phyloP scores from a whole-genome alignment of 2,797 vertebrate species.

The Oreortyx pictus region DNA sequence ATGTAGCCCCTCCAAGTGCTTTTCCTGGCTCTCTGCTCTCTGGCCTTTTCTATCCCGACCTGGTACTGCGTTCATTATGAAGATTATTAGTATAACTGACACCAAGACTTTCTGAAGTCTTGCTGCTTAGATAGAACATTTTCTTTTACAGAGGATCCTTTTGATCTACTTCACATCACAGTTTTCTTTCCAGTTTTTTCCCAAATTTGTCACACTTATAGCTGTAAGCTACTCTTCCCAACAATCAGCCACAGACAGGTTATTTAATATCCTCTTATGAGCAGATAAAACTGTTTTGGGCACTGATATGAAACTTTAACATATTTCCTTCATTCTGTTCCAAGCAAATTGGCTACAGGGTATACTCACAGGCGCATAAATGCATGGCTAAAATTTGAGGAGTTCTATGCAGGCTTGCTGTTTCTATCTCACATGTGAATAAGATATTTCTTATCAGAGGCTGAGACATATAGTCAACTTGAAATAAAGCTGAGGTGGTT shows the following conservation, averaged over 20 bases:
- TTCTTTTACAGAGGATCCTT: neutral
- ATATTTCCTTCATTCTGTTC: neutral
- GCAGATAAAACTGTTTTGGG: neutral
- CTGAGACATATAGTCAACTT: neutral
- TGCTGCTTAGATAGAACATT: neutral
- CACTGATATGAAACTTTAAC: neutral
- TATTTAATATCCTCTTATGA: neutral
- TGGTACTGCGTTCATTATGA: neutral
- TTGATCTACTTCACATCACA: neutral
- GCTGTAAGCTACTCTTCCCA: neutral
- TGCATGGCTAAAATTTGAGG: neutral
- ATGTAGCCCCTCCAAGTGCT: neutral
- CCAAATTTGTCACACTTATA: neutral
- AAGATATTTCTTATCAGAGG: neutral
- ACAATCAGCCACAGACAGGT: neutral
- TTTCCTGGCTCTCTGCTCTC: neutral
- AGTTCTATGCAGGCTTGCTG: neutral
- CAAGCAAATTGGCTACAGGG: neutral
- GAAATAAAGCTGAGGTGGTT: neutral
- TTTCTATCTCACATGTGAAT: neutral
- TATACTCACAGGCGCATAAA: neutral
- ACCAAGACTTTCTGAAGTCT: neutral
- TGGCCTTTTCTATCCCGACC: neutral
- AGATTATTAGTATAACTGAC: neutral
- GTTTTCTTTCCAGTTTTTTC: neutral